Evolutionary conservation across 2,888 invertebrate genomes (phyloP), one percentile per base, ranked within the genome.

Genomic region (Lydus trimaculatus): DNA sequence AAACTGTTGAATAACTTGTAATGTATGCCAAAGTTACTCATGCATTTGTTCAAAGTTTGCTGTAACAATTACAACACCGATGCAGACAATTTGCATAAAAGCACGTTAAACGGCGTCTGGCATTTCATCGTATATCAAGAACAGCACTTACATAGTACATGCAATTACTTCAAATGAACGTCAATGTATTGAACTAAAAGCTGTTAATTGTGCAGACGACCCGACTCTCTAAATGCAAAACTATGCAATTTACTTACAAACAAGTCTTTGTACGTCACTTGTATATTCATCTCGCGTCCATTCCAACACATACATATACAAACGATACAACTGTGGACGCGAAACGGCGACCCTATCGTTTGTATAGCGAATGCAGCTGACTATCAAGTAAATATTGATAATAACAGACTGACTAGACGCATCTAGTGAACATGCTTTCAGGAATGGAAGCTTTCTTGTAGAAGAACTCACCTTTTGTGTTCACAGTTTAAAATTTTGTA

Each of bases 231-330:
- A 66, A 70, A 70, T 70, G 65, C 70, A 61, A 70, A 70, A 65
- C 70, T 67, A 70, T 70, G 70, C 70, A 70, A 70, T 70, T 70
- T 70, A 67, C 70, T 70, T 67, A 70, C 70, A 70, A 70, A 70
- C 66, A 70, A 67, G 70, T 70, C 70, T 70, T 67, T 70, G 70
- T 70, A 65, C 65, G 70, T 67, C 70, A 65, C 67, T 70, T 70
- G 67, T 70, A 70, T 67, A 70, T 70, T 67, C 70, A 67, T 67
- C 70, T 64, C 61, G 66, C 59, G 67, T 67, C 63, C 64, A 65
- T 36, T 31, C 52, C 48, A 63, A 31, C 31, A 43, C 39, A 62
- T 25, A 48, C 33, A 61, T 8, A 17, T 36, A 33, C 60, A 39
- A 17, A 56, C 56, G 8, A 25, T 56, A 56, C 52, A 25, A 13